Evolutionary conservation across 2,113 vertebrate genomes (phyloP).

Genomic region (Nyctereutes procyonoides): DNA sequence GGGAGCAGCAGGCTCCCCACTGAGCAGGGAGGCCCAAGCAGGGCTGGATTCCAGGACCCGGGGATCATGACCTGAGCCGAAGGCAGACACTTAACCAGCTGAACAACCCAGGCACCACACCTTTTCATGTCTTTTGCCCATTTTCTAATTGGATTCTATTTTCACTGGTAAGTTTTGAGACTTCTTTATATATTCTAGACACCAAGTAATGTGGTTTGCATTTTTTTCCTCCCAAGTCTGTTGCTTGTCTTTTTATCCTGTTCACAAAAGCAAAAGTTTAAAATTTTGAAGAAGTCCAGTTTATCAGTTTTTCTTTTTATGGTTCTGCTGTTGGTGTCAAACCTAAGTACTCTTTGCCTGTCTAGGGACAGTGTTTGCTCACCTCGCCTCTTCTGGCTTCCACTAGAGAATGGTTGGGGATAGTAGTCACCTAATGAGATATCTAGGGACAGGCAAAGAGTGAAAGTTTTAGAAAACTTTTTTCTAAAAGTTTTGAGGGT

Average conservation of each 20-base stretch:
- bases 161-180: neutral
- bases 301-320: neutral
- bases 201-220: neutral
- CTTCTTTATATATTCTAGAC: neutral
- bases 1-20: neutral
- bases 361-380: too few relatives aligned
- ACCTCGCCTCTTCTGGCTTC: neutral
- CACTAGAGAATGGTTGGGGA: neutral
- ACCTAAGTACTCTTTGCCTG: neutral
- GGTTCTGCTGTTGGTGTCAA: neutral
- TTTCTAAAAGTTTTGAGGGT: neutral
- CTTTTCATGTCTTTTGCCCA: neutral
- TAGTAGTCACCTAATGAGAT: neutral
- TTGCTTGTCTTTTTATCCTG: neutral
- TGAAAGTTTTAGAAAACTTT: neutral
- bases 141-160: conserved; percentile 1
- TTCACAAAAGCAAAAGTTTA: neutral
- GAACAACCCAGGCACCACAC: neutral
- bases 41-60: neutral
- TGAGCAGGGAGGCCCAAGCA: fast-evolving
- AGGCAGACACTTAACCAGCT: neutral
- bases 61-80: neutral
- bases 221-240: neutral
- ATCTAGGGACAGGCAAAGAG: too few relatives aligned
- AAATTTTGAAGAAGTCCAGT: neutral